Percentiles rank a stretch among this genome's conserved stretches.
These are phyloP conservation scores for Nephrotoma guestfalica DNA, from an alignment of 2,888 invertebrate genomes.

Conservation along the genomic window DNA sequence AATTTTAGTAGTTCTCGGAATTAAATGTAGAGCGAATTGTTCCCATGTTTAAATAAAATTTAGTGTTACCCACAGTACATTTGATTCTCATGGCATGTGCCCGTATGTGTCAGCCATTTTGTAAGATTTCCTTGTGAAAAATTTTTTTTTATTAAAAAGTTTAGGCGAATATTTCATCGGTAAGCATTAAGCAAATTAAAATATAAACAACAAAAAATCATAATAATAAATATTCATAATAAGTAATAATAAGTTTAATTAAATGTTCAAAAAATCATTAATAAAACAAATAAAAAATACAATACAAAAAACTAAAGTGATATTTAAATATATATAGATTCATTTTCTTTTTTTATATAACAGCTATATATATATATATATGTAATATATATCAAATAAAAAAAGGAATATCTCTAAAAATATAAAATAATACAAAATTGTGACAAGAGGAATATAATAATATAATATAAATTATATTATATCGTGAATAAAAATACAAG, in stretches of 20 bases:
- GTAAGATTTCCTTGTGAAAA: constrained; percentile 44
- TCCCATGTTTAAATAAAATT: background rate
- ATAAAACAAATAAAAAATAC: background rate
- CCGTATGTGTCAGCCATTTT: constrained; percentile 50
- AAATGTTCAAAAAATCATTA: background rate
- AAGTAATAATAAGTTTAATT: background rate
- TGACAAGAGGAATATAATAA: background rate
- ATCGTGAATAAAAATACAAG: background rate
- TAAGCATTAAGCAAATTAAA: constrained; percentile 28
- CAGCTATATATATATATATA: background rate
- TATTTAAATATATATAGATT: background rate
- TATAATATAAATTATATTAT: constrained; percentile 1
- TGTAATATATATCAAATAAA: background rate
- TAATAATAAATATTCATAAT: background rate
- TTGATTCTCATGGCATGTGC: constrained; percentile 48
- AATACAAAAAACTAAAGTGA: background rate
- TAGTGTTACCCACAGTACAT: constrained; percentile 5
- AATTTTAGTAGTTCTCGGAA: background rate
- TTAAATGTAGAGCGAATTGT: background rate
- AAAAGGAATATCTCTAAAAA: background rate
- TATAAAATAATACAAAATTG: background rate
- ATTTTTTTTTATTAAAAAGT: constrained; percentile 39
- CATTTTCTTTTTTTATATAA: background rate
- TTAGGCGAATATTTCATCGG: constrained; percentile 41
- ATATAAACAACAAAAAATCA: background rate